Evolutionary conservation across 2,113 vertebrate genomes (phyloP).

Genomic region (Odobenus rosmarus): DNA sequence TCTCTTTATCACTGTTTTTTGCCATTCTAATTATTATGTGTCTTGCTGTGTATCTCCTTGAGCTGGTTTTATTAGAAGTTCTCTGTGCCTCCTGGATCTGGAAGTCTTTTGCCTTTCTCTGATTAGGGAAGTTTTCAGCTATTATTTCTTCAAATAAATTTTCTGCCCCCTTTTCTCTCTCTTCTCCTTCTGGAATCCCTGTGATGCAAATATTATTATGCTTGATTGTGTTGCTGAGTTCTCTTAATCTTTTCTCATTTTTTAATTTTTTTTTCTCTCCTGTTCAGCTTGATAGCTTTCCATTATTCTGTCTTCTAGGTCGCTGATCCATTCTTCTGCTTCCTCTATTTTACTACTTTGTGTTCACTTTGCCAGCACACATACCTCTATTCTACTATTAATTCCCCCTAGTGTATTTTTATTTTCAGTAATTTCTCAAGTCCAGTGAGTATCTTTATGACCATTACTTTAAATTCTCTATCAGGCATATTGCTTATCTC

Average conservation of each 20-base stretch:
- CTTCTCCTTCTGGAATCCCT: neutral
- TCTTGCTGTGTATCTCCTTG: neutral
- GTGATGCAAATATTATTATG: neutral
- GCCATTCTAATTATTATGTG: neutral
- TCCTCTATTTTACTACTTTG: neutral
- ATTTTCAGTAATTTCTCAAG: neutral
- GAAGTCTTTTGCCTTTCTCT: neutral
- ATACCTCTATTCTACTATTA: neutral
- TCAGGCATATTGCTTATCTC: neutral
- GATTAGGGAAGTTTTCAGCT: neutral
- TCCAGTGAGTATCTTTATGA: neutral
- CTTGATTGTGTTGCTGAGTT: neutral
- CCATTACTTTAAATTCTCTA: neutral
- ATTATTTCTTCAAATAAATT: neutral
- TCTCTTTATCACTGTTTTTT: neutral
- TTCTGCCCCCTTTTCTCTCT: neutral
- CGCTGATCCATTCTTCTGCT: neutral
- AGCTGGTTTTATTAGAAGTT: neutral
- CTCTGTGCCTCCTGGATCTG: neutral
- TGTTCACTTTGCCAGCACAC: neutral
- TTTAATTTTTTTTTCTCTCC: neutral
- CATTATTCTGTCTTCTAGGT: neutral
- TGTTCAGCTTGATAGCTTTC: neutral
- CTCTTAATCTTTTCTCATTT: neutral
- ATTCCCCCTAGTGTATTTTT: neutral